Evolutionary conservation across 2,113 vertebrate genomes (phyloP), one percentile per base, ranked within the genome.

Genomic region (Trematocara unimaculatum): DNA sequence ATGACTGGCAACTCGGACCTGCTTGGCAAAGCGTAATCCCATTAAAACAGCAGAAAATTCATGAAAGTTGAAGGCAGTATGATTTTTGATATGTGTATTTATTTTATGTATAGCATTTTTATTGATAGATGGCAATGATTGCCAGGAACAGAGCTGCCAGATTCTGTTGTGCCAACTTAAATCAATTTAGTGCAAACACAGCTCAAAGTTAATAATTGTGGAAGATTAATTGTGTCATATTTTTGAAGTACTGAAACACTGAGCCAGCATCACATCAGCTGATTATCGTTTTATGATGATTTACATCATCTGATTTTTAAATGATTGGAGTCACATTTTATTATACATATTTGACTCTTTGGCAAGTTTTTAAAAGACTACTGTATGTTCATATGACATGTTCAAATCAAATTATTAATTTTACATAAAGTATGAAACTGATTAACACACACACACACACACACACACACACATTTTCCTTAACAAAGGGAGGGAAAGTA

Each of bases 211-310:
- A 93, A 84, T 89, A 38, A 93, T 86, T 84, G 77, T 79, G 58
- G 4, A 86, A 80, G 87, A 94, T 93, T 87, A 84, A 93, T 86
- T 51, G 74, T 77, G 82, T 85, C 86, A 82, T 86, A 84, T 85
- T 94, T 88, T 85, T 62, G 90, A 67, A 79, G 31, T 67, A 54
- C 64, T 82, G 85, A 82, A 81, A 51, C 53, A 80, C 80, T 87
- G 67, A 87, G 81, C 85, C 91, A 89, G 70, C 53, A 74, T 82
- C 67, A 89, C 86, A 86, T 88, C 92, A 92, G 29, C 83, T 87
- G 77, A 89, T 91, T 91, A 64, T 42, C 31, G 51, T 87, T 92
- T 88, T 79, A 77, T 12, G 45, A 17, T 77, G 72, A 77, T 77
- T 77, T 49, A 51, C 72, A n/a, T 77, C 45, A 51, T 51, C 26